A percentile compares a stretch with the other conserved stretches of the same genome.
These are phyloP conservation scores for Picus viridis DNA, from an alignment of 2,797 vertebrate species.

Conservation along the genomic window DNA sequence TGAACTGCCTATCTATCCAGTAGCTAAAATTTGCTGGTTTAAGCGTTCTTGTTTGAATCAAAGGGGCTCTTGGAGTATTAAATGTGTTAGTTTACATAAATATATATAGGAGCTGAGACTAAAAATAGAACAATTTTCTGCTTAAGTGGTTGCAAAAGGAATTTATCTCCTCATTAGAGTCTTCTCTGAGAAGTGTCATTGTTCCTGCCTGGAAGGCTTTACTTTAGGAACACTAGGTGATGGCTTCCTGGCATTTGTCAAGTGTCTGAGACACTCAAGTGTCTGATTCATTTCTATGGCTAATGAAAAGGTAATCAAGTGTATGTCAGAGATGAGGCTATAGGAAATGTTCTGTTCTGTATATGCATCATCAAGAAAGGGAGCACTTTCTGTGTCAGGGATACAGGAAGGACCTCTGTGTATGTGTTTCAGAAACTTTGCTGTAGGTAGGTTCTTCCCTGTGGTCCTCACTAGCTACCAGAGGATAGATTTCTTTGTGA, in stretches of 20 bases:
- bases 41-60: neutral
- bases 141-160: neutral
- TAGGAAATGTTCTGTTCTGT: neutral
- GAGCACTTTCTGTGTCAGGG: neutral
- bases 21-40: neutral
- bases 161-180: neutral
- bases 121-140: neutral
- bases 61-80: neutral
- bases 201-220: neutral
- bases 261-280: neutral
- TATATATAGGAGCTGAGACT: neutral
- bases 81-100: neutral
- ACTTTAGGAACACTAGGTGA: neutral
- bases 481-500: neutral
- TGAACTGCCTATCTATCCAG: neutral
- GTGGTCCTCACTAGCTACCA: neutral
- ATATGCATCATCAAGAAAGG: neutral
- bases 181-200: neutral
- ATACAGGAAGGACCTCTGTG: neutral
- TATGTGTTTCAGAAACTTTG: neutral
- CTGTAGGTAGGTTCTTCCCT: neutral
- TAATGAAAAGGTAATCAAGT: neutral
- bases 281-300: neutral
- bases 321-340: neutral
- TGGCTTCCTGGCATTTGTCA: conserved; percentile 1